Evolutionary conservation across 1,140 invertebrate species (phyloP), one percentile per base, ranked within the genome.

Genomic region (Macrobrachium rosenbergii): DNA sequence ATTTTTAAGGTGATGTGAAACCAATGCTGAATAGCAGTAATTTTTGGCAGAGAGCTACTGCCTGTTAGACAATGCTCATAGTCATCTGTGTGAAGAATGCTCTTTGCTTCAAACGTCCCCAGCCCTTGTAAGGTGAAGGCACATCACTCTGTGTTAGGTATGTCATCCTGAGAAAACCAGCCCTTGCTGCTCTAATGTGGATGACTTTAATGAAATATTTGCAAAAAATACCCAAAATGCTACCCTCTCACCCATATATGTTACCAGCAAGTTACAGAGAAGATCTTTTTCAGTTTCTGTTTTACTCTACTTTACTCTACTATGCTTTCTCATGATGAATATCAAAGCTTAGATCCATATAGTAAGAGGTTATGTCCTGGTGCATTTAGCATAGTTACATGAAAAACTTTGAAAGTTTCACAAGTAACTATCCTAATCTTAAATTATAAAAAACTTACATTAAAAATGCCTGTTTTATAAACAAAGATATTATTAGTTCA

Each of bases 171-270:
- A 81, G 78, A 81, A 81, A 77, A 77, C 75, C 79, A 81, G 28
- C 79, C 79, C 43, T 43, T 64, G 62, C 78, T 81, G 28, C 37
- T 28, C 59, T 28, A 64, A 19, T 63, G 60, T 64, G 62, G 62
- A 81, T 81, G 60, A 28, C 69, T 72, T 43, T 11, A 28, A 28
- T 72, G 23, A 72, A 23, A 72, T 23, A 43, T 28, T 21, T 52
- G 43, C 60, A 81, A 64, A 63, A 43, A 67, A 28, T 63, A 17
- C 60, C 79, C 37, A 45, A 45, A 63, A 81, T 67, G 28, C 79
- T 81, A 81, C 79, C 79, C 79, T 67, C 79, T 63, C 79, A 67
- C 79, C 79, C 79, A 81, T 63, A 81, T 81, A 81, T 81, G 78
- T 43, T 64, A 43, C 79, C 79, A 81, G 79, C 79, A 81, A 81